Percentiles rank a stretch among this genome's conserved stretches.
Evolutionary conservation across 92 coral and sea anemone genomes (phyloP).

Genomic region (Zoanthus sociatus): DNA sequence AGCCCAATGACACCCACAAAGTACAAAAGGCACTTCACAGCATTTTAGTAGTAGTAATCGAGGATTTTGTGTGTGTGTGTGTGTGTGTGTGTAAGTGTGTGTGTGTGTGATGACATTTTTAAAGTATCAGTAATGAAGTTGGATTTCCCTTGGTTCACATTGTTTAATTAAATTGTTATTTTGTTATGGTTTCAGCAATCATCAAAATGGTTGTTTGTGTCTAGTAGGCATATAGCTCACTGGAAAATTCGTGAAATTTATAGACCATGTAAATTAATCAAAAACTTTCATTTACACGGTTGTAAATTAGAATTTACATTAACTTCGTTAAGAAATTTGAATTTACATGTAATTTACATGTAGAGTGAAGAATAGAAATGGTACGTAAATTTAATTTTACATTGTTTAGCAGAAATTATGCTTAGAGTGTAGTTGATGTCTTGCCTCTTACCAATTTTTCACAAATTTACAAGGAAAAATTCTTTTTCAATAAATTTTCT

Average conservation of each 20-base stretch:
- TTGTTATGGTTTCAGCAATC: conserved; percentile 23
- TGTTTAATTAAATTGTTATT: conserved; percentile 16
- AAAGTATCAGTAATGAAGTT: conserved; percentile 18
- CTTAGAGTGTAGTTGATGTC: background rate
- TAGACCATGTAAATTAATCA: background rate
- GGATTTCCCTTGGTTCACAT: conserved; percentile 23
- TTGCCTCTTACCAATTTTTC: conserved; percentile 15
- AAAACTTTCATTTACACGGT: background rate
- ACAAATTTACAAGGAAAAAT: background rate
- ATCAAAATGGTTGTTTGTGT: conserved; percentile 22
- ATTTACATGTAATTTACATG: too few species aligned
- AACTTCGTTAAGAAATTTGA: too few species aligned
- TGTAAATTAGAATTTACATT: too few species aligned
- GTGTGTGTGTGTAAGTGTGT: background rate
- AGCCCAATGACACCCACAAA: conserved; percentile 23
- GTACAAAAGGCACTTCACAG: conserved; percentile 24
- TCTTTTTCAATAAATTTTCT: conserved; percentile 19
- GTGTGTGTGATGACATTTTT: conserved; percentile 25
- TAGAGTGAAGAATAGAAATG: too few species aligned
- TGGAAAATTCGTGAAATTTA: background rate
- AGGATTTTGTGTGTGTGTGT: conserved; percentile 1
- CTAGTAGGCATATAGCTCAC: conserved; percentile 14
- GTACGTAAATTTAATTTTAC: too few species aligned
- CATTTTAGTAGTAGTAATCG: conserved; percentile 12
- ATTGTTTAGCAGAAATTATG: too few species aligned